Evolutionary conservation across 2,888 invertebrate species (phyloP).

Genomic region (Noctuana brunneofusca): DNA sequence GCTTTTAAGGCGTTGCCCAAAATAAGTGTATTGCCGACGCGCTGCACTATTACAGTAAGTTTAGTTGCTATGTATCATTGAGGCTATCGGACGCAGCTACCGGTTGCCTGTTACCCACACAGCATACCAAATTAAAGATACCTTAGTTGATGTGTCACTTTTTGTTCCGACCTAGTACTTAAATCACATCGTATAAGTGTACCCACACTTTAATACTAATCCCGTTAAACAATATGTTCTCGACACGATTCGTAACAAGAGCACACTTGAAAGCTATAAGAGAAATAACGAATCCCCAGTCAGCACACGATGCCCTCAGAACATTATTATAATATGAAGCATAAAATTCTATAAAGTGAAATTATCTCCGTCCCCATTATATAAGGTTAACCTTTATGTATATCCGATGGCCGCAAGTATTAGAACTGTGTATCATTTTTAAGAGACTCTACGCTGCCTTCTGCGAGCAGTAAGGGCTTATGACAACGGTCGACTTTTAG

Average conservation of each 20-base stretch:
- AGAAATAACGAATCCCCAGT: background rate
- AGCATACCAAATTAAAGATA: no score
- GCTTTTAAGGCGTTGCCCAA: no score
- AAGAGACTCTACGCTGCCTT: slow-evolving; percentile 30
- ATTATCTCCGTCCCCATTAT: slow-evolving; percentile 42
- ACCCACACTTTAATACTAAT: background rate
- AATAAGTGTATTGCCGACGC: no score
- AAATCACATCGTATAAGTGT: no score
- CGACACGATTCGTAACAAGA: background rate
- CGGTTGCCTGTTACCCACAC: no score
- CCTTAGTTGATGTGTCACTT: no score
- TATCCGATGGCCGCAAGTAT: slow-evolving; percentile 41
- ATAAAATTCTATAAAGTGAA: slow-evolving; percentile 27
- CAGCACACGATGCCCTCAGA: slow-evolving; percentile 1
- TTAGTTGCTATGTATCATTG: no score
- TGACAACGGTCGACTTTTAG: slow-evolving; percentile 7
- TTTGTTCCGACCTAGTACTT: no score
- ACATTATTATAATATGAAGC: slow-evolving; percentile 18
- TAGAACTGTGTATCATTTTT: slow-evolving; percentile 42
- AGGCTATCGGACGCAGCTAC: no score
- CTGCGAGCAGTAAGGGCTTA: slow-evolving; percentile 17
- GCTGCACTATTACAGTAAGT: no score
- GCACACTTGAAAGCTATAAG: background rate
- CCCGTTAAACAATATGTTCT: background rate
- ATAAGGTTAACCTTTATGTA: slow-evolving; percentile 46